Evolutionary conservation across 2,888 invertebrate species (phyloP).

Genomic region (Epinotia ramella): DNA sequence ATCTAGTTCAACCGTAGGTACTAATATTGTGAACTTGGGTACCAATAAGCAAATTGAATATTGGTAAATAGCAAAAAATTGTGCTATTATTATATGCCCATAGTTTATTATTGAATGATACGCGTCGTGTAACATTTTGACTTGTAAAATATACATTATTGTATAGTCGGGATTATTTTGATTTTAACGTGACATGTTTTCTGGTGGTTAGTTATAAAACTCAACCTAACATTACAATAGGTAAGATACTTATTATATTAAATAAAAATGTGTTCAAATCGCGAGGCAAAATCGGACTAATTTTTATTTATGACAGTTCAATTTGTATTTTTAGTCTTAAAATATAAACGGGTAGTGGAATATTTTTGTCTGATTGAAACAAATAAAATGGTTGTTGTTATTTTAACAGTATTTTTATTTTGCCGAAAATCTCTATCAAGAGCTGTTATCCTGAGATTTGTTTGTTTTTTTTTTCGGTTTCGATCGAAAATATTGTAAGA

Average conservation of each 20-base stretch:
- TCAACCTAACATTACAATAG: constrained; percentile 2
- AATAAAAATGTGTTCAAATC: constrained; percentile 53
- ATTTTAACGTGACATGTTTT: background rate
- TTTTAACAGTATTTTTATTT: constrained; percentile 54
- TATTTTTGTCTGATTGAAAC: constrained; percentile 59
- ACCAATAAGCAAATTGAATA: background rate
- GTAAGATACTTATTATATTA: constrained; percentile 12
- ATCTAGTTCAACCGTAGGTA: background rate
- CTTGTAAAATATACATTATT: constrained; percentile 1
- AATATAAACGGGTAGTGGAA: constrained; percentile 68
- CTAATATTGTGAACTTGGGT: background rate
- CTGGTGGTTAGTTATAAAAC: background rate
- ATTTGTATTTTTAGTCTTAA: constrained; percentile 56
- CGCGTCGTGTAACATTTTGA: background rate
- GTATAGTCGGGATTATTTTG: background rate
- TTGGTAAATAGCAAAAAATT: background rate
- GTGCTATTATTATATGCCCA: background rate
- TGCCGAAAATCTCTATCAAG: constrained; percentile 46
- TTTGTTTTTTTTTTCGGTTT: constrained; percentile 51
- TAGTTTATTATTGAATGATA: constrained; percentile 16
- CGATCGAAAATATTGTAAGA: constrained; percentile 58
- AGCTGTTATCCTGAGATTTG: background rate
- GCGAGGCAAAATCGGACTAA: constrained; percentile 40
- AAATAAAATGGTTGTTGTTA: constrained; percentile 74
- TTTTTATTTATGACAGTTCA: constrained; percentile 52